These are phyloP conservation scores for Antheraea assamensis DNA, from an alignment of 2,888 invertebrate genomes.

Conservation along the genomic window DNA sequence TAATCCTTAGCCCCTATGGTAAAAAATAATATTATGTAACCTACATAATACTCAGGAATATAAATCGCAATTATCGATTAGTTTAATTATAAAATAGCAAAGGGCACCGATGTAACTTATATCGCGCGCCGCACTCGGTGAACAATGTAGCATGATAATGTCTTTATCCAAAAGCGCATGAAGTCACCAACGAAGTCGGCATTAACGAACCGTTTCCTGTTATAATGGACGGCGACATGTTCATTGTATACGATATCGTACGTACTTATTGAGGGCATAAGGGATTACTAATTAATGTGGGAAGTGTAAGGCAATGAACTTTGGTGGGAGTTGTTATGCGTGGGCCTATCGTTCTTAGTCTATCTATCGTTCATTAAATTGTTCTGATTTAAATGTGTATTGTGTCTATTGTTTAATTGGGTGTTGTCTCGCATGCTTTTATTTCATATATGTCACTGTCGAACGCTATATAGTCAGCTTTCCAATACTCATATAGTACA, in stretches of 20 bases:
- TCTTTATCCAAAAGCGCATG: slow-evolving; percentile 30
- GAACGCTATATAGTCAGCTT: no score
- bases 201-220: slow-evolving; percentile 48
- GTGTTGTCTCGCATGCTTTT: background rate
- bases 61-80: no score
- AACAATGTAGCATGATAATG: slow-evolving; percentile 20
- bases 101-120: background rate
- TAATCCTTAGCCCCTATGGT: no score
- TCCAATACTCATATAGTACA: no score
- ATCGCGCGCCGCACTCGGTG: background rate
- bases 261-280: slow-evolving; percentile 37
- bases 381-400: slow-evolving; percentile 11
- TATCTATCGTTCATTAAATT: background rate
- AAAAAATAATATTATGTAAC: no score
- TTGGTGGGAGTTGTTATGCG: background rate
- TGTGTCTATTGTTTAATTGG: background rate
- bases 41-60: no score
- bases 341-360: background rate
- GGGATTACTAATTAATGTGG: slow-evolving; percentile 45
- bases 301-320: slow-evolving; percentile 36
- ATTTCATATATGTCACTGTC: background rate
- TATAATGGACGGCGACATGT: slow-evolving; percentile 36
- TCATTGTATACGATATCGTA: slow-evolving; percentile 37
- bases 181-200: slow-evolving; percentile 34
- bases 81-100: background rate